These are phyloP conservation scores for Sylvilagus bachmani DNA, from an alignment of 2,113 vertebrate genomes.

Conservation along the genomic window DNA sequence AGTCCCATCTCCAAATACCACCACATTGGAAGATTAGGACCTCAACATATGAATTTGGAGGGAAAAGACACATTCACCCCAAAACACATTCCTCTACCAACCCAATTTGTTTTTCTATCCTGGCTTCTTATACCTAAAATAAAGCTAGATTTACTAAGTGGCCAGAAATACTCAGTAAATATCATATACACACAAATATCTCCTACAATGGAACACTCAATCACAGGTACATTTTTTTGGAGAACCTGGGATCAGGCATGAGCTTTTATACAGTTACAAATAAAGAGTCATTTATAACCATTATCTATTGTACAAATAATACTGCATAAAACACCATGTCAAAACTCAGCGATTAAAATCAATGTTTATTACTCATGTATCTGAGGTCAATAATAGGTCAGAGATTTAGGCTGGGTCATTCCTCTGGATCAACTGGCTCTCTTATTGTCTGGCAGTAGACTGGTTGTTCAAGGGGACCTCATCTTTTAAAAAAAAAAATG, in stretches of 20 bases:
- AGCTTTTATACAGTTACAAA: not conserved
- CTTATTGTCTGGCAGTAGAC: not conserved
- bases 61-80: not conserved
- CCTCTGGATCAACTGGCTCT: not conserved
- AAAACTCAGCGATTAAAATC: not conserved
- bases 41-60: not conserved
- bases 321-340: not conserved
- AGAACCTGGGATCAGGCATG: not conserved
- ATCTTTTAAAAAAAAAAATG: not conserved
- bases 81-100: not conserved
- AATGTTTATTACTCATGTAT: not conserved
- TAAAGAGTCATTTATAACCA: not conserved
- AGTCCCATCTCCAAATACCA: not conserved
- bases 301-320: not conserved
- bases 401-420: not conserved
- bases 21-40: not conserved
- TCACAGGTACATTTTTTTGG: not conserved
- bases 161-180: not conserved
- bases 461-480: not conserved
- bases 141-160: not conserved
- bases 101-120: not conserved
- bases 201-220: not conserved
- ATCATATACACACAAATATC: not conserved
- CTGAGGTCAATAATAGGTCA: not conserved
- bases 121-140: not conserved